Conservation (phyloP, 2,113 vertebrate genomes). For the Calyptomena viridis region DNA sequence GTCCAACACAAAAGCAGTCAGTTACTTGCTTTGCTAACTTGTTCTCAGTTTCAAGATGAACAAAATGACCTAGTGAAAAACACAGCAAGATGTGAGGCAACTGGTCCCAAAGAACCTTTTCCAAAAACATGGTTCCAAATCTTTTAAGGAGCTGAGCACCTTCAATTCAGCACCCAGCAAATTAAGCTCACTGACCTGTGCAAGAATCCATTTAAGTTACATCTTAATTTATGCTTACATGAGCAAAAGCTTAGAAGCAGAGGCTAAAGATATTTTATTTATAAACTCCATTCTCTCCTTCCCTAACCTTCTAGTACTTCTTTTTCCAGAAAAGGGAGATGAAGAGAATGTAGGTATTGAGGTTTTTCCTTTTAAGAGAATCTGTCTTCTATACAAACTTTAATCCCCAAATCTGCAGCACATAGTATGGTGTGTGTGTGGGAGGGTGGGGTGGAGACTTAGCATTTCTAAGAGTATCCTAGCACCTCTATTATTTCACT, state of each 20-base stretch:
- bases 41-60: not conserved
- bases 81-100: not conserved
- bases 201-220: not conserved
- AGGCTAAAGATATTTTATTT: conserved; percentile 35
- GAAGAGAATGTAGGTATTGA: not conserved
- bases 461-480: conserved; percentile 71
- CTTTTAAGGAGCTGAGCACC: not conserved
- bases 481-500: conserved; percentile 61
- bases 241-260: not conserved
- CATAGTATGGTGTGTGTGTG: not conserved
- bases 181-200: conserved; percentile 1
- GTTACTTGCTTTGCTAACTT: not conserved
- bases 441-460: conserved; percentile 38
- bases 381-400: conserved; percentile 44
- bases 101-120: not conserved
- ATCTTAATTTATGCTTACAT: conserved; percentile 22
- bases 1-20: not conserved
- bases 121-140: not conserved
- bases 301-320: not conserved
- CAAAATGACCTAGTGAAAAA: not conserved
- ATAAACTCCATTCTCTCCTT: not conserved
- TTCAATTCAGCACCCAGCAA: not conserved
- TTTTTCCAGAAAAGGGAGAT: not conserved
- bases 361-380: not conserved
- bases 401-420: conserved; percentile 61